Conservation (phyloP, 1,140 invertebrate genomes). For the Bombus pyrosoma region DNA sequence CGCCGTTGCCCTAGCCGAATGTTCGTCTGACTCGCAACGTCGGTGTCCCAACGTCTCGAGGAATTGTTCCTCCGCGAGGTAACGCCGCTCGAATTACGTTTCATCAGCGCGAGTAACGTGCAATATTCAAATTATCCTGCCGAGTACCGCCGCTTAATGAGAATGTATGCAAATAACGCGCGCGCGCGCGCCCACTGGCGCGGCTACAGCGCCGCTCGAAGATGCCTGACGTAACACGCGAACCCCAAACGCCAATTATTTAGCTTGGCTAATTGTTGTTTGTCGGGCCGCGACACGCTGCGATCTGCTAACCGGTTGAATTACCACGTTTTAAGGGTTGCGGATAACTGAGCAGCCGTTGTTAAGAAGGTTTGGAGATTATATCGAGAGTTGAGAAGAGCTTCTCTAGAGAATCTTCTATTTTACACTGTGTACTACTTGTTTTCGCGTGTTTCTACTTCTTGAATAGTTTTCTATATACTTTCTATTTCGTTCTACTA, state of each 20-base stretch:
- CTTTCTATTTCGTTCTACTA: neutral
- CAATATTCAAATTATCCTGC: slow-evolving; percentile 76
- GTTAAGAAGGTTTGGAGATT: neutral
- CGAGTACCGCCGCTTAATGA: slow-evolving; percentile 68
- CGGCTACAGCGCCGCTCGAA: slow-evolving; percentile 21
- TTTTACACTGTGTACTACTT: neutral
- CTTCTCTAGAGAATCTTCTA: too few relatives aligned
- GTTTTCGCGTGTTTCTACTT: neutral
- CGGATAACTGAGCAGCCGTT: neutral
- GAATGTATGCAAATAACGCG: slow-evolving; percentile 78
- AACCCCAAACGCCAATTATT: slow-evolving; percentile 56
- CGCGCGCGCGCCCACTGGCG: slow-evolving; percentile 20
- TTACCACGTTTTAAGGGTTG: neutral
- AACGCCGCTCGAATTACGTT: slow-evolving; percentile 75
- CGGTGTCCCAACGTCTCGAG: slow-evolving; percentile 27
- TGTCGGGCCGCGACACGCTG: neutral
- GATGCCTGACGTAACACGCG: slow-evolving; percentile 22
- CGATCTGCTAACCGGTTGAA: slow-evolving; percentile 11
- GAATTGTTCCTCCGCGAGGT: slow-evolving; percentile 72
- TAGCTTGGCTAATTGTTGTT: slow-evolving; percentile 62
- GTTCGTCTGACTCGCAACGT: slow-evolving; percentile 13
- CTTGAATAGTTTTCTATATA: neutral
- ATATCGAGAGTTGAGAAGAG: neutral
- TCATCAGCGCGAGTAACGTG: slow-evolving; percentile 77
- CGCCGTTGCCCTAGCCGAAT: neutral